Base-by-base conservation (phyloP, 2,888 invertebrate genomes). In the Dynastes grantii region DNA sequence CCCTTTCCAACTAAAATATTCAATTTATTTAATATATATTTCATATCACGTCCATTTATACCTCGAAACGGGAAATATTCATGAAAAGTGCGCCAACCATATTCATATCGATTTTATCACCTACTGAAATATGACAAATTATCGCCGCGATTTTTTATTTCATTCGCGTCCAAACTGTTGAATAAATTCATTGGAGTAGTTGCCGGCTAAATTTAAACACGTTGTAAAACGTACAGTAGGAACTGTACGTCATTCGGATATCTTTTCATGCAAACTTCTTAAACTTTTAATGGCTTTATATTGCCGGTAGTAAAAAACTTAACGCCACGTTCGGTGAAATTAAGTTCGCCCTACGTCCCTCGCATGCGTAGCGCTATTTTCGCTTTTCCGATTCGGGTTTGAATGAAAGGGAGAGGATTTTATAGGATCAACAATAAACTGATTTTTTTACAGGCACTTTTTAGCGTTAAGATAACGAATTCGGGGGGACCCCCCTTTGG, bases 221-320 rank as follows among this genome's bases (percentile, higher is more conserved):
- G 65, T 67, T 67, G 65, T 76, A 76, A 76, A 76, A 67, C 65
- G 55, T 51, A 65, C 76, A 76, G 76, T 64, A 64, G 76, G 51
- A 13, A 22, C 29, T 76, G 65, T 65, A 53, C 76, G 70, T 78
- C 75, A 71, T 77, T 77, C 65, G 67, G 55, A 67, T 71, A 67
- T 77, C 77, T 65, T 68, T 77, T 75, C 79, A 73, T 77, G 61
- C 27, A 77, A 79, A 79, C 77, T 78, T 78, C 67, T 77, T 68
- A 45, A 65, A 78, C 77, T 80, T 80, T 80, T 80, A 78, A 80
- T 80, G 80, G 68, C 78, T 80, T 80, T 79, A 80, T 75, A 55
- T 37, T 53, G 37, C 67, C 13, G 40, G 22, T 16, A 40, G 45
- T 45, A 45, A 67, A 40, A 67, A 32, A 37, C 40, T 65, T 32